Evolutionary conservation across 1,140 invertebrate species (phyloP).

Genomic region (Drosophila yakuba): DNA sequence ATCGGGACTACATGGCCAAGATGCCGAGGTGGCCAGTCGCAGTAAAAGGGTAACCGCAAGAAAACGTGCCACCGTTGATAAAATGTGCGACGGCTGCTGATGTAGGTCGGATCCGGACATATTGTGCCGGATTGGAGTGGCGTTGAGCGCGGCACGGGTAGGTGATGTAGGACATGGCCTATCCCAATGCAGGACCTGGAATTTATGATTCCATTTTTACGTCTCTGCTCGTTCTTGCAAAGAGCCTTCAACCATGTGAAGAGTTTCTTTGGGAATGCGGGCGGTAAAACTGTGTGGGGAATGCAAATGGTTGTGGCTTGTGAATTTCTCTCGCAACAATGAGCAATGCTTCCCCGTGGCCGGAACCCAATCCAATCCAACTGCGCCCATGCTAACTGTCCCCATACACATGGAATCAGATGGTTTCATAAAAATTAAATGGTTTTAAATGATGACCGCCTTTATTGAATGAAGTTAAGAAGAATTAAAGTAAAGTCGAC

Average conservation of each 20-base stretch:
- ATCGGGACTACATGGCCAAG: neutral
- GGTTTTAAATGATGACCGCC: too few relatives aligned
- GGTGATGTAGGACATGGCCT: neutral
- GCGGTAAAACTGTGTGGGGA: constrained; percentile 4
- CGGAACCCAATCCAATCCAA: constrained; percentile 1
- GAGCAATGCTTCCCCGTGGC: constrained; percentile 21
- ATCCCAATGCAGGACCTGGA: constrained; percentile 12
- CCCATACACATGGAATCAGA: constrained; percentile 3
- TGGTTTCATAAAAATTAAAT: too few relatives aligned
- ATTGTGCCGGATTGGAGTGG: neutral
- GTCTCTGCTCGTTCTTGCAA: constrained; percentile 43
- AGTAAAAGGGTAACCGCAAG: constrained; percentile 40
- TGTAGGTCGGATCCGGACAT: constrained; percentile 42
- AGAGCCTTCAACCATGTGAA: constrained; percentile 44
- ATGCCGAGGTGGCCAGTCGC: constrained; percentile 2
- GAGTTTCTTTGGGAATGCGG: constrained; percentile 27
- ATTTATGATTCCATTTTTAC: constrained; percentile 71
- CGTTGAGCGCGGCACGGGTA: too few relatives aligned
- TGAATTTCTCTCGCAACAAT: constrained; percentile 50
- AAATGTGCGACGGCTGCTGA: constrained; percentile 65
- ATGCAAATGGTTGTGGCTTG: constrained; percentile 49
- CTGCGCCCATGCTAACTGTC: neutral
- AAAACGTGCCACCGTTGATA: constrained; percentile 59
- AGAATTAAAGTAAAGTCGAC: too few relatives aligned
- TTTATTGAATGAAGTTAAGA: too few relatives aligned